Base-by-base conservation (phyloP, 2,888 invertebrate genomes). In the Glyphotaelius pellucidus region DNA sequence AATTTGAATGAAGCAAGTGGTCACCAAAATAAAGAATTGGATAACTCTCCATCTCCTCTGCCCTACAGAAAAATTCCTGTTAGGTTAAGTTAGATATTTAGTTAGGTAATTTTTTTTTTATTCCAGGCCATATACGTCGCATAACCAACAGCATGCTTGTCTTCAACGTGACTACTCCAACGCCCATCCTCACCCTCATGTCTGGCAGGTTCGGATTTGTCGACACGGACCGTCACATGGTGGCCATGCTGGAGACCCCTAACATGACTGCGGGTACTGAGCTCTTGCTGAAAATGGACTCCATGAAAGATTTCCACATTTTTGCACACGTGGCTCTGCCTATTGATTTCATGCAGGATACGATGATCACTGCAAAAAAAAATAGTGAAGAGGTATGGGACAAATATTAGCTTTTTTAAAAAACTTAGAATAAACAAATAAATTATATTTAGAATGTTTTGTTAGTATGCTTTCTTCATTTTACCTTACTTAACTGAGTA, bases 271-370 rank as follows among this genome's bases (percentile, higher is more conserved):
- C 98, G 0, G 98, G 98, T 93, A 94, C 96, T 42, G 98, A 98
- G 95, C 95, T 97, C 0, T 95, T 98, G 0, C 96, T 97, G 15
- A 96, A 97, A 92, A 94, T 98, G 67, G 95, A 96, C 32, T 96
- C 97, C 12, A 94, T 97, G 14, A 96, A 97, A 93, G 96, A 98
- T 94, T 98, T 98, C 94, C 97, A 98, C 95, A 95, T 98, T 0
- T 98, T 97, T 94, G 96, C 98, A 0, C 97, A 97, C 94, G 94
- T 98, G 0, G 98, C 98, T 0, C 96, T 98, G 0, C 98, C 98
- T 0, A 96, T 98, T 93, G 97, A 97, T 91, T 96, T 97, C 92
- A 95, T 98, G 38, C 97, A 97, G 94, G 96, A 97, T 94, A 96
- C 97, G 0, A 95, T 97, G 91, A 86, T 98, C 7, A 96, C 97